Percentiles rank a stretch among this genome's conserved stretches.
Conservation (phyloP, 2,888 invertebrate genomes). For the Torymus texanus region DNA sequence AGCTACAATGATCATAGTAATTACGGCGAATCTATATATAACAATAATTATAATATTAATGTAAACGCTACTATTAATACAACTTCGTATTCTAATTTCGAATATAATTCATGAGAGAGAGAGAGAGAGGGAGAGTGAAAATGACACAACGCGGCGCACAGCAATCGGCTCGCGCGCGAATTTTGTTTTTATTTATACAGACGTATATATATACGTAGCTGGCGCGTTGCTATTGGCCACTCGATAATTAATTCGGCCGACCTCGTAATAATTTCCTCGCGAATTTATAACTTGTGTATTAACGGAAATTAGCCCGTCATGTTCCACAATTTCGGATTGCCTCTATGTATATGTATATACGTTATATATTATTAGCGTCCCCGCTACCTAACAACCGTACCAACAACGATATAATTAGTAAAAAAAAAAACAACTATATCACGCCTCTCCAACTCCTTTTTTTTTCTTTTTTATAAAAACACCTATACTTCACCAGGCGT, state of each 20-base stretch:
- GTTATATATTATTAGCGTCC: neutral
- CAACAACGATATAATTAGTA: too few species aligned
- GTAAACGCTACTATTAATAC: neutral
- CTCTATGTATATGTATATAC: neutral
- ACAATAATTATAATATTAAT: neutral
- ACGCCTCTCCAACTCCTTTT: too few species aligned
- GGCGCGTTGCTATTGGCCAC: neutral
- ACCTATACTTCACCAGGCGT: too few species aligned
- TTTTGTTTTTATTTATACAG: too few species aligned
- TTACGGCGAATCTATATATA: neutral
- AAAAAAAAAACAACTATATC: too few species aligned
- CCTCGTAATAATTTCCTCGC: slow-evolving; percentile 17
- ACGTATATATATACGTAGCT: too few species aligned
- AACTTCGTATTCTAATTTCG: slow-evolving; percentile 11
- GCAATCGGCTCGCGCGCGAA: too few species aligned
- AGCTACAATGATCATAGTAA: neutral
- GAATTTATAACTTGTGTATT: slow-evolving; percentile 7
- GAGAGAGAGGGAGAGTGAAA: too few species aligned
- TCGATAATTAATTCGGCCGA: slow-evolving; percentile 19
- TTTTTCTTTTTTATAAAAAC: too few species aligned
- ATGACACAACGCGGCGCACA: too few species aligned
- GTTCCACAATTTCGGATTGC: slow-evolving; percentile 4
- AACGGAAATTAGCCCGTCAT: slow-evolving; percentile 7
- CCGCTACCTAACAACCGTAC: too few species aligned
- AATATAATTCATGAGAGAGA: too few species aligned